Percentiles rank a stretch among this genome's conserved stretches.
Evolutionary conservation across 2,797 vertebrate species (phyloP).

Genomic region (Acrossocheilus wenchowensis): DNA sequence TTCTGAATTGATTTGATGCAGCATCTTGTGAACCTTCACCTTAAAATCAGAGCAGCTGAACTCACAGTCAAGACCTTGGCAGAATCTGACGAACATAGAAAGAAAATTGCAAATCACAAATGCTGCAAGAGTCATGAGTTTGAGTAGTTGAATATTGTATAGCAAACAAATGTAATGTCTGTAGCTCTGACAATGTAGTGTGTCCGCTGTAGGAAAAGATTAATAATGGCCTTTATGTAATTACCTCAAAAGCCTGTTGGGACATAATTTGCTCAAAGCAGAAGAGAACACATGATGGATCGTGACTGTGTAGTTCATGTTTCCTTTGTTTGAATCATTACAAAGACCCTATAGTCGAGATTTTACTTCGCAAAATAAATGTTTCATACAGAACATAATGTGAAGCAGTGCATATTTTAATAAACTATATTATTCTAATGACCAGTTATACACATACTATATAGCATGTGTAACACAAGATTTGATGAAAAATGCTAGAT

Average conservation of each 20-base stretch:
- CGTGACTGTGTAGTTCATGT: slow-evolving; percentile 56
- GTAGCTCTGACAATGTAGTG: slow-evolving; percentile 52
- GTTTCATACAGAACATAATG: neutral
- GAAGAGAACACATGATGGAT: slow-evolving; percentile 68
- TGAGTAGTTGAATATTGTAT: slow-evolving; percentile 63
- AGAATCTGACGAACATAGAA: slow-evolving; percentile 10
- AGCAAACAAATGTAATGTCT: slow-evolving; percentile 58
- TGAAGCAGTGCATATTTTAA: neutral
- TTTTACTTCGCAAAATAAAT: slow-evolving; percentile 31
- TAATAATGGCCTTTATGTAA: slow-evolving; percentile 66
- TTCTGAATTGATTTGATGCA: slow-evolving; percentile 21
- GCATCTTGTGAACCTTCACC: slow-evolving; percentile 21
- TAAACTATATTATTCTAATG: neutral
- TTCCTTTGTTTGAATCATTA: slow-evolving; percentile 51
- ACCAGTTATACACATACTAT: neutral
- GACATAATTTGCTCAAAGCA: slow-evolving; percentile 69
- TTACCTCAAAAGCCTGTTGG: slow-evolving; percentile 68
- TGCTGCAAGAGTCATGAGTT: slow-evolving; percentile 1
- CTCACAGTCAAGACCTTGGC: neutral
- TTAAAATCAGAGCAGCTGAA: slow-evolving; percentile 29
- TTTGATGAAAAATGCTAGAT: neutral
- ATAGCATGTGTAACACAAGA: neutral
- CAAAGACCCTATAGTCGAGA: neutral
- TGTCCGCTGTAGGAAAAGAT: slow-evolving; percentile 61
- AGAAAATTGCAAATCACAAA: neutral